phyloP scores from a whole-genome alignment of 2,113 vertebrate genomes.

The Lepisosteus oculatus region DNA sequence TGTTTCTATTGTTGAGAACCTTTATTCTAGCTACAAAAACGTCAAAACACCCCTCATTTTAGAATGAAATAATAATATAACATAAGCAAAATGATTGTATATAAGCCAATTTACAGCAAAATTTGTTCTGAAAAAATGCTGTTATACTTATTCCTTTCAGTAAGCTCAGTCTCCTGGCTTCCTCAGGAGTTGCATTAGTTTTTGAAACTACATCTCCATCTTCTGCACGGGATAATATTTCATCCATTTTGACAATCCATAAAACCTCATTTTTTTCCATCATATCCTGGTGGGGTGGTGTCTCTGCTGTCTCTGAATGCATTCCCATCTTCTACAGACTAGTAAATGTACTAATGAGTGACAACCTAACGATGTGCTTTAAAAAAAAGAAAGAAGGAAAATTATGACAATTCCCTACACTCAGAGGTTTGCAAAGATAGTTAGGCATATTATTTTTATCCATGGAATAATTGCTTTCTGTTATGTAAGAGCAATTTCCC shows the following conservation, averaged over 20 bases:
- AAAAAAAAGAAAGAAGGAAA: conserved; percentile 42
- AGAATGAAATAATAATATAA: too few species aligned
- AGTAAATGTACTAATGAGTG: conserved; percentile 58
- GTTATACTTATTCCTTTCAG: conserved; percentile 22
- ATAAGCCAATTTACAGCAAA: conserved; percentile 23
- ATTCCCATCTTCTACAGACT: conserved; percentile 48
- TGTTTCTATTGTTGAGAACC: too few species aligned
- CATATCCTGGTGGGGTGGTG: conserved; percentile 29
- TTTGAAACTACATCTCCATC: conserved; percentile 25
- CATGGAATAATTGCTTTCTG: conserved; percentile 7
- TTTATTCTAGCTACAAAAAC: too few species aligned
- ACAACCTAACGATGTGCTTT: conserved; percentile 60
- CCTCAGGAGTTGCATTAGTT: conserved; percentile 15
- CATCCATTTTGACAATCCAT: conserved; percentile 43
- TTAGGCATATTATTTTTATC: conserved; percentile 7
- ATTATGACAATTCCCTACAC: conserved; percentile 40
- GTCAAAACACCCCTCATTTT: too few species aligned
- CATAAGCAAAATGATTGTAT: background rate
- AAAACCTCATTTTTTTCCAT: conserved; percentile 49
- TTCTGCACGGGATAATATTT: conserved; percentile 43
- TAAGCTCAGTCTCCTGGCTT: conserved; percentile 22
- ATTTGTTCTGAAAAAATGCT: conserved; percentile 18
- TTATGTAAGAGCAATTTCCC: conserved; percentile 10
- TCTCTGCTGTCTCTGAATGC: conserved; percentile 35
- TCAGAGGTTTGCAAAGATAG: conserved; percentile 29